Percentiles rank a stretch among this genome's conserved stretches.
Conservation (phyloP, 92 coral and sea anemone genomes). For the Diadumene lineata region DNA sequence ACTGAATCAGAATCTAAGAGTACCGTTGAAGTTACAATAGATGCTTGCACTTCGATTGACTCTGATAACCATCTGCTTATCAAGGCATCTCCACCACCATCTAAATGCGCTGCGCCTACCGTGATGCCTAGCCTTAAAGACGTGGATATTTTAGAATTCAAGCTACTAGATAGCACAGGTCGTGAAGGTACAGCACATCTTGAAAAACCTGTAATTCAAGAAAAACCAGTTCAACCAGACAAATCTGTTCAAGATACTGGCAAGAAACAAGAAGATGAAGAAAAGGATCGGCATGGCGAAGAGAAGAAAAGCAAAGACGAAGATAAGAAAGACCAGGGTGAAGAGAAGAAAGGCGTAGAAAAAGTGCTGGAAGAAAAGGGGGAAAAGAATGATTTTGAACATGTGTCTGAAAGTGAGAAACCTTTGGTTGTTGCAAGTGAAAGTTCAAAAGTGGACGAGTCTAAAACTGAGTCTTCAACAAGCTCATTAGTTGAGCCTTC, state of each 20-base stretch:
- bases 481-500: conserved; percentile 25
- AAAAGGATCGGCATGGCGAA: neutral
- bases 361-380: conserved; percentile 4
- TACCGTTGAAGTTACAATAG: neutral
- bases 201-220: conserved; percentile 42
- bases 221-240: conserved; percentile 2
- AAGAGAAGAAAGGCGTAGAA: neutral
- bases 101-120: conserved; percentile 63
- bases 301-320: neutral
- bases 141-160: conserved; percentile 88
- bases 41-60: conserved; percentile 1
- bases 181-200: conserved; percentile 91
- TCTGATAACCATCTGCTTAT: conserved; percentile 17
- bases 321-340: neutral
- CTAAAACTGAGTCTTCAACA: conserved; percentile 9
- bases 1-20: no score
- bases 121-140: conserved; percentile 55
- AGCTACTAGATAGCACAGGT: conserved; percentile 76
- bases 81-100: conserved; percentile 25
- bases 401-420: neutral
- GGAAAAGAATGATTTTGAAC: neutral
- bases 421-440: conserved; percentile 13
- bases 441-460: conserved; percentile 3
- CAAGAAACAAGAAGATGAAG: conserved; percentile 2
- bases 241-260: neutral